A percentile compares a stretch with the other conserved stretches of the same genome.
phyloP scores from a whole-genome alignment of 2,113 vertebrate species.

The Microtus richardsoni region DNA sequence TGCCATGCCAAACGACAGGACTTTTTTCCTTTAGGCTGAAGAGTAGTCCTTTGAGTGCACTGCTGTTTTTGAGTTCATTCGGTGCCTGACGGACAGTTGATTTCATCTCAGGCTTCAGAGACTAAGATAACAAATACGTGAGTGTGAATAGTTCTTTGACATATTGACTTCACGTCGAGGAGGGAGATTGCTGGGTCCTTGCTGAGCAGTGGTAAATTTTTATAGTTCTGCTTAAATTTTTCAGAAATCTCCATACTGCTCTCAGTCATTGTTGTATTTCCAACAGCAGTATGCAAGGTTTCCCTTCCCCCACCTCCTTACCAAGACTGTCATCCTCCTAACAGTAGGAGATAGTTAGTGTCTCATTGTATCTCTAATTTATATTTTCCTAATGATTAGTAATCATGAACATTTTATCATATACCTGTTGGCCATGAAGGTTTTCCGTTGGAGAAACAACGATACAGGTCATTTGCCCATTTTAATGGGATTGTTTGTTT shows the following conservation, averaged over 20 bases:
- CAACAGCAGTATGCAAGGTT: too few relatives aligned
- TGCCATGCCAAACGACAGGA: not conserved
- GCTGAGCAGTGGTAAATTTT: not conserved
- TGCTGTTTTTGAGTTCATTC: not conserved
- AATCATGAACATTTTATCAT: not conserved
- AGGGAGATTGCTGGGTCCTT: not conserved
- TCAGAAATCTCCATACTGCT: not conserved
- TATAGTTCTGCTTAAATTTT: not conserved
- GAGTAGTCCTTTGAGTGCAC: not conserved
- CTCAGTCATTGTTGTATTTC: too few relatives aligned
- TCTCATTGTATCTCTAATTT: not conserved
- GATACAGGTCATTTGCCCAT: not conserved
- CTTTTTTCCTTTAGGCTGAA: not conserved
- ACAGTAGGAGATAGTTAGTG: not conserved
- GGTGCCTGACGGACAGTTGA: not conserved
- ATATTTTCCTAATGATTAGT: not conserved
- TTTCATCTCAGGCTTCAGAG: not conserved
- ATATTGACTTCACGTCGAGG: not conserved
- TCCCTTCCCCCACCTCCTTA: not conserved
- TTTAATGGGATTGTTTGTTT: slow-evolving; percentile 6
- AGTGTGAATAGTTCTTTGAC: not conserved
- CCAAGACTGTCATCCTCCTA: not conserved
- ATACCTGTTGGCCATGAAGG: not conserved
- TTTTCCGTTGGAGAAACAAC: not conserved
- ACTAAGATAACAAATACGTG: too few relatives aligned